Conservation (phyloP, 2,888 invertebrate species). For the Xylota segnis region DNA sequence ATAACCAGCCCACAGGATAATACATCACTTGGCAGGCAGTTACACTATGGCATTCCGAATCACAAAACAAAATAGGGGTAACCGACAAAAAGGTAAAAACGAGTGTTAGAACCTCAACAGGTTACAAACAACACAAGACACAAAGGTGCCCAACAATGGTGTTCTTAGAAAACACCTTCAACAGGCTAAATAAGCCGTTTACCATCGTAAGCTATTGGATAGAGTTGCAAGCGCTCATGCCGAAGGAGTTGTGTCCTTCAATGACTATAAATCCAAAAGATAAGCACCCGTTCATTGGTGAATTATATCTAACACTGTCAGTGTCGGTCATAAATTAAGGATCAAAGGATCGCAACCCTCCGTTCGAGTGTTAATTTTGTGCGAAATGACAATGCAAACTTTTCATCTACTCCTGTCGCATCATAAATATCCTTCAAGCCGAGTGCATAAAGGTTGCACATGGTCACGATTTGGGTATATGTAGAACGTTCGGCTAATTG, state of each 20-base stretch:
- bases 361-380: conserved; percentile 2
- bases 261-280: conserved; percentile 37
- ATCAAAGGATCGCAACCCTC: conserved; percentile 29
- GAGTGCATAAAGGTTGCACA: conserved; percentile 8
- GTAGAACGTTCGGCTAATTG: conserved; percentile 23
- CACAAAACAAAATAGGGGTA: conserved; percentile 20
- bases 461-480: conserved; percentile 24
- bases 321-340: conserved; percentile 13
- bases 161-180: conserved; percentile 32
- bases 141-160: conserved; percentile 32
- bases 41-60: conserved; percentile 6
- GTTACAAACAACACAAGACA: conserved; percentile 66
- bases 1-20: conserved; percentile 57
- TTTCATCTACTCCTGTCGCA: neutral
- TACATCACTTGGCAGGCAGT: conserved; percentile 16
- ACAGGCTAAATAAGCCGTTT: conserved; percentile 26
- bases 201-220: conserved; percentile 38
- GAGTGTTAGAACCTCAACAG: conserved; percentile 57
- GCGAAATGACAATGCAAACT: conserved; percentile 36
- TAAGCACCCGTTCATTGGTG: conserved; percentile 25
- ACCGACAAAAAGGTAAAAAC: conserved; percentile 27
- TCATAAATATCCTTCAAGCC: conserved; percentile 16
- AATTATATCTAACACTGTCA: neutral
- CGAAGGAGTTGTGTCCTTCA: conserved; percentile 59
- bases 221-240: conserved; percentile 24